These are phyloP conservation scores for Rhodeus uyekii DNA, from an alignment of 2,797 vertebrate genomes.

Conservation along the genomic window DNA sequence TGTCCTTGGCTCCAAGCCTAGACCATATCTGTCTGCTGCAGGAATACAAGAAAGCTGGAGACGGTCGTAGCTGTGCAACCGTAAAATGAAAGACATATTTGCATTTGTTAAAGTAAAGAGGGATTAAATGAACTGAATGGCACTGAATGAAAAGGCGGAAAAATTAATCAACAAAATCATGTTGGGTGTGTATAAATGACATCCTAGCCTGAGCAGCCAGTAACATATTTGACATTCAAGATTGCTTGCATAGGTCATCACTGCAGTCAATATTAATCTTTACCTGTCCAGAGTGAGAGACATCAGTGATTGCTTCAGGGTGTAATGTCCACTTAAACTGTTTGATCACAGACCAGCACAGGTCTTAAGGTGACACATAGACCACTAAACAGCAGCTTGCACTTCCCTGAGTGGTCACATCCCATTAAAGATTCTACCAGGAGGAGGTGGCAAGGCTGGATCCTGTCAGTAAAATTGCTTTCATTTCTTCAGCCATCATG, in stretches of 20 bases:
- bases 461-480: slow-evolving; percentile 64
- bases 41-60: slow-evolving; percentile 33
- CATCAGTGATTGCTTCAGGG: slow-evolving; percentile 70
- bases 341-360: slow-evolving; percentile 64
- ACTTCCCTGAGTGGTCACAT: slow-evolving; percentile 68
- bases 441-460: slow-evolving; percentile 59
- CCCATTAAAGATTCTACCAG: slow-evolving; percentile 67
- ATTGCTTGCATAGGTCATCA: slow-evolving; percentile 70
- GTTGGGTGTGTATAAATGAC: slow-evolving; percentile 63
- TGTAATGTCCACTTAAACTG: slow-evolving; percentile 74
- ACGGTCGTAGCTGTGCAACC: slow-evolving; percentile 33
- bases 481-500: slow-evolving; percentile 67
- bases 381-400: slow-evolving; percentile 64
- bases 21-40: slow-evolving; percentile 44
- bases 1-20: slow-evolving; percentile 46
- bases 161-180: background rate
- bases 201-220: slow-evolving; percentile 62
- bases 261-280: slow-evolving; percentile 73
- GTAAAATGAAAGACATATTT: slow-evolving; percentile 36
- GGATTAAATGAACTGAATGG: background rate
- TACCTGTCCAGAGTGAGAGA: slow-evolving; percentile 57
- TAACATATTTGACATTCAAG: slow-evolving; percentile 65
- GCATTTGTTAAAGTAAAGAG: slow-evolving; percentile 4
- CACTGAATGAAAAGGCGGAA: background rate
- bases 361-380: slow-evolving; percentile 65